Conservation (phyloP, 2,888 invertebrate genomes). For the Microctonus hyperodae region DNA sequence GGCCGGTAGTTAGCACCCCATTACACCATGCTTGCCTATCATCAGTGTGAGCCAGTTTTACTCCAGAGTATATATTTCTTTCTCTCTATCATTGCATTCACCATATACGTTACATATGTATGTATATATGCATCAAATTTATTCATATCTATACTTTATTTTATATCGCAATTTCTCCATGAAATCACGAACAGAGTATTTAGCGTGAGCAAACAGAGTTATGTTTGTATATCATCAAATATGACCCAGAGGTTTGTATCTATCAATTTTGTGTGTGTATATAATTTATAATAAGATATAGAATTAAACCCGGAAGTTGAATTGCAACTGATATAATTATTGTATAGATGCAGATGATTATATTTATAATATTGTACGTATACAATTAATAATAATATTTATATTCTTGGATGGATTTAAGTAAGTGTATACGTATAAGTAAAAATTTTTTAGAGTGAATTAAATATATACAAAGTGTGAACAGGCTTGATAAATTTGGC, state of each 20-base stretch:
- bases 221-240: slow-evolving; percentile 20
- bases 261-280: background rate
- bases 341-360: background rate
- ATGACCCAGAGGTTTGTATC: slow-evolving; percentile 6
- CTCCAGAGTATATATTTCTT: background rate
- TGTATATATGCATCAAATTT: background rate
- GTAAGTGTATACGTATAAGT: slow-evolving; percentile 32
- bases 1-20: slow-evolving; percentile 60
- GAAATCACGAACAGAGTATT: background rate
- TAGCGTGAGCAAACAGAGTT: slow-evolving; percentile 16
- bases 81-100: background rate
- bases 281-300: background rate
- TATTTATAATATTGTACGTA: background rate
- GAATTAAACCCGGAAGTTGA: slow-evolving; percentile 10
- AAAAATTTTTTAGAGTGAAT: too few relatives aligned
- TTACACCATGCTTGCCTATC: slow-evolving; percentile 60
- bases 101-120: too few relatives aligned
- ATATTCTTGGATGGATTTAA: too few relatives aligned
- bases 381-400: slow-evolving; percentile 5
- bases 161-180: slow-evolving; percentile 1
- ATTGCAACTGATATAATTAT: background rate
- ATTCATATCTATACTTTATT: background rate
- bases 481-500: slow-evolving; percentile 60
- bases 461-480: slow-evolving; percentile 58
- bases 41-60: slow-evolving; percentile 52